Evolutionary conservation across 2,113 vertebrate genomes (phyloP).

Genomic region (Amphiprion ocellaris): DNA sequence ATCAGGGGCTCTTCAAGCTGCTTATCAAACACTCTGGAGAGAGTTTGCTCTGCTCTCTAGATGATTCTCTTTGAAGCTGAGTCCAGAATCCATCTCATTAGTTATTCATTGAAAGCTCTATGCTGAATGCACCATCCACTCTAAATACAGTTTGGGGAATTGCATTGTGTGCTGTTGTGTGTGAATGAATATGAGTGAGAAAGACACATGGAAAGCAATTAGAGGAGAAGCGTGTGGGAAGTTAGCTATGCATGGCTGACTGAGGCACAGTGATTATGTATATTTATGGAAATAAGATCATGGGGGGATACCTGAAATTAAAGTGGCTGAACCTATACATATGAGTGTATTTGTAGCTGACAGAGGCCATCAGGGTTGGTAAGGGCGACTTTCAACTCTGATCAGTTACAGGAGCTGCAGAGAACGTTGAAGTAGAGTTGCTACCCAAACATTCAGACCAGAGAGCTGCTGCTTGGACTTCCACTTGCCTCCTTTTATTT

Average conservation of each 20-base stretch:
- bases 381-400: too few species aligned
- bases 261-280: constrained; percentile 26
- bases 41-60: constrained; percentile 3
- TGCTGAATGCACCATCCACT: constrained; percentile 23
- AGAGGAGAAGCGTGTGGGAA: background rate
- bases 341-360: constrained; percentile 2
- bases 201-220: constrained; percentile 19
- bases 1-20: background rate
- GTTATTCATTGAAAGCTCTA: constrained; percentile 39
- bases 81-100: constrained; percentile 31
- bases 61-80: constrained; percentile 38
- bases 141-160: constrained; percentile 25
- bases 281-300: constrained; percentile 27
- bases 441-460: too few species aligned
- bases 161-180: constrained; percentile 6
- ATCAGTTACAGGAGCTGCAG: too few species aligned
- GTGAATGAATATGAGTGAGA: background rate
- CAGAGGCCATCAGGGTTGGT: too few species aligned
- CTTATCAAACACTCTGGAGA: constrained; percentile 4
- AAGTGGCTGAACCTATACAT: background rate
- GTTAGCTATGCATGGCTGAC: constrained; percentile 5
- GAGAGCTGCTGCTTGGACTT: too few species aligned
- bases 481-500: too few species aligned
- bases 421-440: too few species aligned
- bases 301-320: constrained; percentile 1